Evolutionary conservation across 2,113 vertebrate genomes (phyloP).

Genomic region (Hydrochoerus hydrochaeris): DNA sequence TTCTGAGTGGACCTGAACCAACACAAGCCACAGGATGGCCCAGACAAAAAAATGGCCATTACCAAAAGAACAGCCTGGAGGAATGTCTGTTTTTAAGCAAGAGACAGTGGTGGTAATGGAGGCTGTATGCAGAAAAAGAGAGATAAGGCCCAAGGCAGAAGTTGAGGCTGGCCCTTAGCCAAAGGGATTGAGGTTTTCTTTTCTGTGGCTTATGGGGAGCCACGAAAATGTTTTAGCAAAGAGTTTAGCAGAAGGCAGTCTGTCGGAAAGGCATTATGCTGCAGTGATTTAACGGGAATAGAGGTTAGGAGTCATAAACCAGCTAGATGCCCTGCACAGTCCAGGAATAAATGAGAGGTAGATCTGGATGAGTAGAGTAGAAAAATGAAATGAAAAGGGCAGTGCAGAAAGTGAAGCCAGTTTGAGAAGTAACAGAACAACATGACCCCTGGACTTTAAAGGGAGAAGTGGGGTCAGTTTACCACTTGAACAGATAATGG

Average conservation of each 20-base stretch:
- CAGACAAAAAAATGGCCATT: not conserved
- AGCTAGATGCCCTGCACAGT: not conserved
- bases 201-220: not conserved
- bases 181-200: not conserved
- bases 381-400: not conserved
- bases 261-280: not conserved
- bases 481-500: not conserved
- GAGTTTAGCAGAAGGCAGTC: not conserved
- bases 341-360: not conserved
- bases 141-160: not conserved
- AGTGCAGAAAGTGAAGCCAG: not conserved
- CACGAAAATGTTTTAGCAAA: not conserved
- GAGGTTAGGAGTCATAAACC: not conserved
- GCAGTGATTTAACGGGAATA: not conserved
- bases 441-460: not conserved
- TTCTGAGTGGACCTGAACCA: not conserved
- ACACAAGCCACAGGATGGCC: no score
- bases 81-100: not conserved
- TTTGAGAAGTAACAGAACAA: not conserved
- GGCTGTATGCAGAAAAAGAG: not conserved
- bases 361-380: not conserved
- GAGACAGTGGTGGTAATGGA: not conserved
- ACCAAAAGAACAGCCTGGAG: not conserved
- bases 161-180: not conserved
- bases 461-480: not conserved